phyloP scores from a whole-genome alignment of 2,888 invertebrate genomes.

The Amphipyra tragopoginis region DNA sequence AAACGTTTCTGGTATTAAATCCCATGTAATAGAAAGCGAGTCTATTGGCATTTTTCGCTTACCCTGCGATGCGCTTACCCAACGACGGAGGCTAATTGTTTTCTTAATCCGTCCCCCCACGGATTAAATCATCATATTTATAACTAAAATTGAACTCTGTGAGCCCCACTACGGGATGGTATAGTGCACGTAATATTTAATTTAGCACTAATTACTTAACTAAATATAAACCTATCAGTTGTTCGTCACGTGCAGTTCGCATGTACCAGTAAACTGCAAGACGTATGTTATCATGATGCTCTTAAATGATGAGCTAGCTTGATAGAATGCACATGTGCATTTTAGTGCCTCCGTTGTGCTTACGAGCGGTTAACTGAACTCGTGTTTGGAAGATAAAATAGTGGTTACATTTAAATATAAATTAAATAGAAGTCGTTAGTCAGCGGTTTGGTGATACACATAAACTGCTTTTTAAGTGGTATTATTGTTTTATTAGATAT shows the following conservation, averaged over 20 bases:
- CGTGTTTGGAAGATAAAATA: constrained; percentile 23
- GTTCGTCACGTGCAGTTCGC: constrained; percentile 41
- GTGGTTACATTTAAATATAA: constrained; percentile 5
- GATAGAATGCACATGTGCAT: constrained; percentile 41
- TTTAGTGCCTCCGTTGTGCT: constrained; percentile 22
- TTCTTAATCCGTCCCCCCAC: no score
- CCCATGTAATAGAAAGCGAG: no score
- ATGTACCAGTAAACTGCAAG: constrained; percentile 36
- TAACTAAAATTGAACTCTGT: no score
- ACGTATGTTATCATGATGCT: constrained; percentile 45
- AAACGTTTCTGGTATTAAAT: no score
- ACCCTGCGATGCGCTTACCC: no score
- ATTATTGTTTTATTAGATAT: not conserved
- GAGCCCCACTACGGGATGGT: no score
- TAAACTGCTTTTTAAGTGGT: not conserved
- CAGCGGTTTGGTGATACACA: constrained; percentile 1
- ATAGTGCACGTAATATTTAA: no score
- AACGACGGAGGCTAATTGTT: no score
- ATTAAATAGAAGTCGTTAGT: constrained; percentile 20
- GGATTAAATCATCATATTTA: no score
- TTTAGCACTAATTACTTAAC: constrained; percentile 6
- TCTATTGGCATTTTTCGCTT: no score
- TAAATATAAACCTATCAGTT: constrained; percentile 46
- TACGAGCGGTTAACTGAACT: constrained; percentile 16
- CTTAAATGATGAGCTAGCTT: constrained; percentile 38